Base-by-base conservation (phyloP, 2,888 invertebrate genomes). In the Drosophila atripex region DNA sequence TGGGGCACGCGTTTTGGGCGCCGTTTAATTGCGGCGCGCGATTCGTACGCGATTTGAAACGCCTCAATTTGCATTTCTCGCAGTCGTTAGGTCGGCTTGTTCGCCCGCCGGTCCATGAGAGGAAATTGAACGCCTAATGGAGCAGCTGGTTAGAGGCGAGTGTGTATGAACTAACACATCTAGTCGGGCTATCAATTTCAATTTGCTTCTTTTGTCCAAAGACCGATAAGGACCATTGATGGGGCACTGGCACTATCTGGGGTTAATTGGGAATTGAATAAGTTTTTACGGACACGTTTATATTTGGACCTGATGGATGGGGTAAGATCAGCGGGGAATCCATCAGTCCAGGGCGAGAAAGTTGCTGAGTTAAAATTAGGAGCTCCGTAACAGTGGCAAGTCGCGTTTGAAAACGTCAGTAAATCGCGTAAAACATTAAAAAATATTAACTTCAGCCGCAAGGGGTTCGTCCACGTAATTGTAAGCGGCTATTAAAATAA, bases 81-180 rank as follows among this genome's bases (percentile, higher is more conserved):
- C 50, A 43, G 25, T 49, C 18, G 12, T 12, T 70, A 60, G 52
- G n/a, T 32, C 47, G 45, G 38, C 41, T 38, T 64, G 55, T 50
- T 57, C 46, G 68, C 59, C n/a, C n/a, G n/a, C 5, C 70, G 71
- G 43, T 72, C 72, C 76, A 57, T 70, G 68, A 75, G 75, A 83
- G 77, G 65, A 68, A 73, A 75, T 49, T 60, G 46, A 55, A 69
- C 74, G 59, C 56, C 52, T 41, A 59, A 58, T 35, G 43, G 30
- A 55, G 23, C 39, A 35, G 55, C 63, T 49, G 46, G 25, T 38
- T 56, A 47, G 58, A 51, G 51, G 56, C 65, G 70, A 76, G 83
- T 78, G 75, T 72, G 83, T 80, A 71, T 69, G 55, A 73, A 80
- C 80, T 75, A 69, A 78, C 77, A 83, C 76, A 71, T 75, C 59